Conservation (phyloP, 2,113 vertebrate species). For the Rhabdomys dilectus region DNA sequence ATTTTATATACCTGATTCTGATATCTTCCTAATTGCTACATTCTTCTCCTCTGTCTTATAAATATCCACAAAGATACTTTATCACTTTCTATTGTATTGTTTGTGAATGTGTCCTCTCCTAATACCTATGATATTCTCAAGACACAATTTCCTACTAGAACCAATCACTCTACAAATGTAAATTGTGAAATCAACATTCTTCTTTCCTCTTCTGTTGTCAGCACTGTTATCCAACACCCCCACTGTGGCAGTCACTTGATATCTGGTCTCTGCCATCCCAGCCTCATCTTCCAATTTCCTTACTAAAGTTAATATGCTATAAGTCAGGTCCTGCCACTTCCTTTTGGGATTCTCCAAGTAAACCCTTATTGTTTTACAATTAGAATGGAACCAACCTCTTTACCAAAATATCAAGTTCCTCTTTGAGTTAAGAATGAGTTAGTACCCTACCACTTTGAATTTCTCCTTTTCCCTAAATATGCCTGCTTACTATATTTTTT, state of each 20-base stretch:
- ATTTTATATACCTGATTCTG: background rate
- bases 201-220: background rate
- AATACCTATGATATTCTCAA: background rate
- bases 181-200: background rate
- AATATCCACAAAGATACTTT: background rate
- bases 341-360: background rate
- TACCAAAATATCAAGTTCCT: background rate
- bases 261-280: background rate
- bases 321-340: background rate
- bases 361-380: background rate
- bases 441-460: background rate
- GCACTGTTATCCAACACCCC: background rate
- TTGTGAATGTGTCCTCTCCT: background rate
- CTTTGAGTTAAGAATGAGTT: background rate
- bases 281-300: background rate
- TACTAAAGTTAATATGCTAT: background rate
- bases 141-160: background rate
- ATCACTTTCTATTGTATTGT: background rate
- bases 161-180: background rate
- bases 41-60: background rate
- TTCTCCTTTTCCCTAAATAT: background rate
- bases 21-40: background rate
- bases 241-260: accelerated
- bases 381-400: background rate
- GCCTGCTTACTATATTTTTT: background rate